Conservation (phyloP, 2,797 vertebrate species). For the Microcaecilia unicolor region DNA sequence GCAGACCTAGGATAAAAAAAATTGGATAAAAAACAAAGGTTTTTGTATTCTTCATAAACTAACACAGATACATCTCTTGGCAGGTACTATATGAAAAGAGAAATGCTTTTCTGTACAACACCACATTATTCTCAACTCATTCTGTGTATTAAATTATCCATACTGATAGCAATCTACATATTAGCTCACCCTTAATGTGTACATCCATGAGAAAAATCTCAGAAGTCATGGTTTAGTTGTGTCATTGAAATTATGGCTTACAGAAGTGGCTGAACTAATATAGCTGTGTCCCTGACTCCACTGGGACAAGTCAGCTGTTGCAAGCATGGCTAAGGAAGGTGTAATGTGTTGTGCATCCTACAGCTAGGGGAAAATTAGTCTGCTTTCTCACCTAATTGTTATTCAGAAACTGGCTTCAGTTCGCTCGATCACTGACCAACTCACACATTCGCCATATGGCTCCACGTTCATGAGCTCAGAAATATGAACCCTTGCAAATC, state of each 20-base stretch:
- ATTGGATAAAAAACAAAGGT: no score
- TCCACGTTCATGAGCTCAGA: conserved; percentile 33
- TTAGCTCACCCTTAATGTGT: conserved; percentile 15
- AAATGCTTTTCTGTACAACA: no score
- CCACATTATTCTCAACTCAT: no score
- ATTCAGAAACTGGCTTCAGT: conserved; percentile 36
- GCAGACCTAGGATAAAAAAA: no score
- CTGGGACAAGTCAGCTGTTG: conserved; percentile 37
- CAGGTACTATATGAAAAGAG: no score
- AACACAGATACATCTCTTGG: no score
- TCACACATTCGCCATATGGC: conserved; percentile 46
- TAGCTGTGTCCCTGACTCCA: conserved; percentile 34
- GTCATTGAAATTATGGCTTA: conserved; percentile 40
- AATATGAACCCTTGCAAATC: conserved; percentile 27
- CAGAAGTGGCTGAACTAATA: conserved; percentile 28
- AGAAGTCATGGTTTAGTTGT: conserved; percentile 10
- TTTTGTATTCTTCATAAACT: no score
- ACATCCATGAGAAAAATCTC: conserved; percentile 8
- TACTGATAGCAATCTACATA: conserved; percentile 11
- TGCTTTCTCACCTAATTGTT: conserved; percentile 43
- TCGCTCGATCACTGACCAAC: conserved; percentile 36
- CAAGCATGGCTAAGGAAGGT: conserved; percentile 24
- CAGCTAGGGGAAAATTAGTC: conserved; percentile 26
- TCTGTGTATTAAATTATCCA: conserved; percentile 1
- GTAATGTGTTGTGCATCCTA: conserved; percentile 35